Conservation (phyloP, 2,797 vertebrate species). For the Pristis pectinata region DNA sequence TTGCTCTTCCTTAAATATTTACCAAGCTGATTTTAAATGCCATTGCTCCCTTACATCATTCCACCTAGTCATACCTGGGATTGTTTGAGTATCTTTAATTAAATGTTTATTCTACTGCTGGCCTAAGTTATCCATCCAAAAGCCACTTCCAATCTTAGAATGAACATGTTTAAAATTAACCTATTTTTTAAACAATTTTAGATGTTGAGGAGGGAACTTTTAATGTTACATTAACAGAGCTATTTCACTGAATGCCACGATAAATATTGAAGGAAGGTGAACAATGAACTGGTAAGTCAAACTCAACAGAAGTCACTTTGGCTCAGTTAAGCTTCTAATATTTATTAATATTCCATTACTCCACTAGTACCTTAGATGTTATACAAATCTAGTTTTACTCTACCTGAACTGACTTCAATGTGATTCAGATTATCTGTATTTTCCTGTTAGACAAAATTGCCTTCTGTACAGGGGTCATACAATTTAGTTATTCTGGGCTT, state of each 20-base stretch:
- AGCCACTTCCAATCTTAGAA: background rate
- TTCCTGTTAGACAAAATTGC: no score
- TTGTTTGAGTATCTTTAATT: background rate
- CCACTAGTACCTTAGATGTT: no score
- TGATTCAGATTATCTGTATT: no score
- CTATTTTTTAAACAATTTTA: background rate
- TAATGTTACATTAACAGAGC: background rate
- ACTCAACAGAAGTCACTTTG: background rate
- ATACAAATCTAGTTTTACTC: no score
- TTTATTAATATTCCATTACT: no score
- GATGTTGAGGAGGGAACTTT: background rate
- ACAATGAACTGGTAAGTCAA: background rate
- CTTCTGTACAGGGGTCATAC: no score
- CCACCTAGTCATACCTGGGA: background rate
- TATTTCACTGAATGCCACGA: background rate
- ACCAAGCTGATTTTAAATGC: background rate
- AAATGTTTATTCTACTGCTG: constrained; percentile 1
- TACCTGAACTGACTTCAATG: no score
- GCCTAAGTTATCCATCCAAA: background rate
- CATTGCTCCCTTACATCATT: background rate
- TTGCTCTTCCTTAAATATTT: background rate
- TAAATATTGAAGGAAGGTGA: background rate
- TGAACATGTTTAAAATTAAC: background rate
- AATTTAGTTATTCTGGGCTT: no score
- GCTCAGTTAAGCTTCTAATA: background rate